Conservation (phyloP, 92 coral and sea anemone genomes). For the Zoanthus gigantus region DNA sequence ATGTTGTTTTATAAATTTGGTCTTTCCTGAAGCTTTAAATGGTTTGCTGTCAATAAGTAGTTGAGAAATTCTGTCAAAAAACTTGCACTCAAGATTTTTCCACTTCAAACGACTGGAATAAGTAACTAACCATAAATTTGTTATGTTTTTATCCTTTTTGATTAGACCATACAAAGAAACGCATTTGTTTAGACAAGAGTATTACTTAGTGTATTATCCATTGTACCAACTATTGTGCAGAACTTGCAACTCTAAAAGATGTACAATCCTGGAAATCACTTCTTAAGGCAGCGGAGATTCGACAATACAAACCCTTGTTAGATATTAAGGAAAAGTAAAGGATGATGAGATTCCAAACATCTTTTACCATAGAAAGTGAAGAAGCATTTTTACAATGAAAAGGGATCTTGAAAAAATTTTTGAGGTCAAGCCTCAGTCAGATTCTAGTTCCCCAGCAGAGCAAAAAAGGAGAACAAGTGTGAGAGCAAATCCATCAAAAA, state of each 20-base stretch:
- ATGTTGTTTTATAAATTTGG: neutral
- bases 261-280: neutral
- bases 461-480: no score
- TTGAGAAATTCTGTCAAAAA: neutral
- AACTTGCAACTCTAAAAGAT: neutral
- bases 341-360: neutral
- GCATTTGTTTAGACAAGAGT: constrained; percentile 5
- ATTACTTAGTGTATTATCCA: neutral
- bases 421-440: neutral
- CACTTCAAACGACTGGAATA: neutral
- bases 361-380: neutral
- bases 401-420: neutral
- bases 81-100: neutral
- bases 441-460: neutral
- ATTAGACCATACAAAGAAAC: constrained; percentile 6
- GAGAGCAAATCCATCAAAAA: neutral
- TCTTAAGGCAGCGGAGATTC: neutral
- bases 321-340: neutral
- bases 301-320: neutral
- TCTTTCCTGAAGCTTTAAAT: neutral
- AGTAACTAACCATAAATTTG: neutral
- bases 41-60: neutral
- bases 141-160: neutral
- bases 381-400: no score
- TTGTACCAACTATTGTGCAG: neutral